phyloP scores from a whole-genome alignment of 2,797 vertebrate species.

The Cetoscarus ocellatus region DNA sequence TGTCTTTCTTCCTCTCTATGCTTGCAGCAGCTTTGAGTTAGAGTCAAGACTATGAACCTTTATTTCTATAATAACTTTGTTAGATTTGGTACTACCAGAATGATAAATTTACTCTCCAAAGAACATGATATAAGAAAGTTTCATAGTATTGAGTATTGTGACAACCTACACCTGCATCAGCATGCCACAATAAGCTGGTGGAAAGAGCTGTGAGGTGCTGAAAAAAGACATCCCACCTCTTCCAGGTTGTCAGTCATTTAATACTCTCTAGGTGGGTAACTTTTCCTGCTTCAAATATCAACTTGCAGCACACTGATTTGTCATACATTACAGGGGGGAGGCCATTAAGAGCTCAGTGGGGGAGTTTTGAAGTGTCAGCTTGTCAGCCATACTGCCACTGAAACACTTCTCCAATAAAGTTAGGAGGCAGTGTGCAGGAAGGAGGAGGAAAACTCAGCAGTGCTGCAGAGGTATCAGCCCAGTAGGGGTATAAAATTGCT shows the following conservation, averaged over 20 bases:
- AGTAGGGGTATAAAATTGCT: slow-evolving; percentile 41
- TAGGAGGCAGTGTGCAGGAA: slow-evolving; percentile 29
- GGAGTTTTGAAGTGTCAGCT: slow-evolving; percentile 69
- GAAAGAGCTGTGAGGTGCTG: background rate
- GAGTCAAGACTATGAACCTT: too few relatives aligned
- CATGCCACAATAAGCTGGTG: slow-evolving; percentile 15
- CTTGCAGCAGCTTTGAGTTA: too few relatives aligned
- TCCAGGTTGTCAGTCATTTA: background rate
- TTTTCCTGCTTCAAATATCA: slow-evolving; percentile 52
- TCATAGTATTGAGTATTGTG: too few relatives aligned
- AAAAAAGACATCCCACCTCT: slow-evolving; percentile 23
- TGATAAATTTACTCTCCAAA: too few relatives aligned
- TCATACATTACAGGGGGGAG: slow-evolving; percentile 39
- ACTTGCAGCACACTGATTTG: slow-evolving; percentile 54
- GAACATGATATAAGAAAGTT: too few relatives aligned
- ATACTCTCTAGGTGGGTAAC: slow-evolving; percentile 34
- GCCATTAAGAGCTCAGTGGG: slow-evolving; percentile 52
- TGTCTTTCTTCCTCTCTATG: too few relatives aligned
- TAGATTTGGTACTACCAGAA: too few relatives aligned
- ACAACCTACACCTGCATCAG: slow-evolving; percentile 2
- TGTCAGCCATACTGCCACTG: slow-evolving; percentile 53
- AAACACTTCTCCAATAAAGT: slow-evolving; percentile 45
- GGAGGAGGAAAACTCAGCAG: slow-evolving; percentile 32
- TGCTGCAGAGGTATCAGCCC: slow-evolving; percentile 52
- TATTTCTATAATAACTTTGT: too few relatives aligned